phyloP scores from a whole-genome alignment of 2,888 invertebrate species.

The Brachyptera risi region DNA sequence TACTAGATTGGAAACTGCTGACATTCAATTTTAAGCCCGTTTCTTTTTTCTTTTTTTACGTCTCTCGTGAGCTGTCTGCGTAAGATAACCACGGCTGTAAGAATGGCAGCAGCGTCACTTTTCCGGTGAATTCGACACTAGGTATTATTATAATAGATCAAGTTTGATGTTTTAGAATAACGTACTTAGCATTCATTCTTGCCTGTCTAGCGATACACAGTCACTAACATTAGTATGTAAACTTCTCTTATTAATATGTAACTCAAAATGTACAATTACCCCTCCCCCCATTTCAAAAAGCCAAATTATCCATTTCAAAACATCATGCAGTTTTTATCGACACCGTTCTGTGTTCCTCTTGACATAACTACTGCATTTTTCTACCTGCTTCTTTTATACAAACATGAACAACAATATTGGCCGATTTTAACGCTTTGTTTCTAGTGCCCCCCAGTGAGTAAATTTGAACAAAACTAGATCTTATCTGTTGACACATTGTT shows the following conservation, averaged over 20 bases:
- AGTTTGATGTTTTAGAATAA: constrained; percentile 26
- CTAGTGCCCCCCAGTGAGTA: background rate
- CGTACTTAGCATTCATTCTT: constrained; percentile 28
- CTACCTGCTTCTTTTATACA: constrained; percentile 30
- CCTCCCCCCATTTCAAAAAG: background rate
- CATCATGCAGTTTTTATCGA: constrained; percentile 8
- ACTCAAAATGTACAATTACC: background rate
- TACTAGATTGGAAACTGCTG: background rate
- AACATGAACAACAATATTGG: constrained; percentile 15
- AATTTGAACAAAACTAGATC: background rate
- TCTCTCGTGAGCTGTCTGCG: constrained; percentile 19
- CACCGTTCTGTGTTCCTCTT: constrained; percentile 30
- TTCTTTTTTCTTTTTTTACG: constrained; percentile 10
- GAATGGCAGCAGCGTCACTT: constrained; percentile 17
- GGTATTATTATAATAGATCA: constrained; percentile 24
- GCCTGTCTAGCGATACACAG: constrained; percentile 24
- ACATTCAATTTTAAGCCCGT: background rate
- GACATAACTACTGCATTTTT: constrained; percentile 25
- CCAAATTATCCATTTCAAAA: constrained; percentile 4
- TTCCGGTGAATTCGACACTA: background rate
- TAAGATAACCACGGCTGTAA: constrained; percentile 10
- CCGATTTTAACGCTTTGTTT: constrained; percentile 20
- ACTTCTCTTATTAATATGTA: constrained; percentile 17
- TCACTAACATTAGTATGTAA: constrained; percentile 24
- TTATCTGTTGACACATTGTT: background rate